phyloP scores from a whole-genome alignment of 2,797 vertebrate species.

The Spheniscus humboldti region DNA sequence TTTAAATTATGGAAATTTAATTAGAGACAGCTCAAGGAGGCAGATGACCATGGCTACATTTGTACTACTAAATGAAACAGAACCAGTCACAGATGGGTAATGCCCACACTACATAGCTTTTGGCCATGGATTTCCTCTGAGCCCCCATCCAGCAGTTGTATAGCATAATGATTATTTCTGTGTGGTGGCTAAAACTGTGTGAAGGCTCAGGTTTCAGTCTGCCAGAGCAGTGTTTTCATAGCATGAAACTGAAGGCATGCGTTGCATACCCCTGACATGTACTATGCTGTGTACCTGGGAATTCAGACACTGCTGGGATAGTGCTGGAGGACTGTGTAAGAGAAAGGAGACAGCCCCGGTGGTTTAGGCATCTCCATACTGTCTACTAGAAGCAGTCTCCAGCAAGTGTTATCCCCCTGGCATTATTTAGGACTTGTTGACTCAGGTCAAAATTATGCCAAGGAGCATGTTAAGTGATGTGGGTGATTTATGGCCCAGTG shows the following conservation, averaged over 20 bases:
- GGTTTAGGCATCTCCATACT: not conserved
- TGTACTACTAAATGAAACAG: not conserved
- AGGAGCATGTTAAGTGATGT: not conserved
- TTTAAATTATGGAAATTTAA: not conserved
- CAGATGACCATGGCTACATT: not conserved
- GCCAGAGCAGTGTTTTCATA: not conserved
- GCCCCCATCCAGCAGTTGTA: not conserved
- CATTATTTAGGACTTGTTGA: not conserved
- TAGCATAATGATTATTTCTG: not conserved
- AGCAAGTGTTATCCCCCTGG: not conserved
- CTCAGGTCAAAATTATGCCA: not conserved
- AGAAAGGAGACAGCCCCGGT: not conserved
- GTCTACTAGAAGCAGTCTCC: not conserved
- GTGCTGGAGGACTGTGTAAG: not conserved
- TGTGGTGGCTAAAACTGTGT: not conserved
- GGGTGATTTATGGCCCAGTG: no score
- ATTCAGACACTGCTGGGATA: not conserved
- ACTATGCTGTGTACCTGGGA: not conserved
- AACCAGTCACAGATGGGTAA: not conserved
- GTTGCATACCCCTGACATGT: not conserved
- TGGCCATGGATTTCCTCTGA: not conserved
- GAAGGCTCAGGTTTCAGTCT: not conserved
- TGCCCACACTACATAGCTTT: not conserved
- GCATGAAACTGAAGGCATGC: fast-evolving
- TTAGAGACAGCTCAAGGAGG: not conserved